Conservation (phyloP, 1,140 invertebrate genomes). For the Coptotermes formosanus region DNA sequence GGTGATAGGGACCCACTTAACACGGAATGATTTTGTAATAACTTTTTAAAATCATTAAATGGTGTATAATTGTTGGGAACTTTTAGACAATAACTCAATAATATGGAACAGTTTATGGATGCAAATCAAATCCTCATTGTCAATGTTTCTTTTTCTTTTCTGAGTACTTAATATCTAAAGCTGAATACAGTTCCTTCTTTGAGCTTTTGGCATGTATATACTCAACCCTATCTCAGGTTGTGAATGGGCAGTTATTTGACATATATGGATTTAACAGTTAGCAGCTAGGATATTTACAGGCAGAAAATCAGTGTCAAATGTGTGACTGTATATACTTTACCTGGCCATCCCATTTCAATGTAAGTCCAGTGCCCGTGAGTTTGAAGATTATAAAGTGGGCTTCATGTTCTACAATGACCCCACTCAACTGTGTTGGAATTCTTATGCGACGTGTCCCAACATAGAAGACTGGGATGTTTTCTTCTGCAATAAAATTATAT, state of each 20-base stretch:
- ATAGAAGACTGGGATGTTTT: slow-evolving; percentile 54
- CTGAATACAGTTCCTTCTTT: too few species aligned
- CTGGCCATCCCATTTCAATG: slow-evolving; percentile 68
- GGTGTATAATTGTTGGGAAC: too few species aligned
- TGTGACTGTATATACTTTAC: slow-evolving; percentile 37
- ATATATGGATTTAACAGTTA: too few species aligned
- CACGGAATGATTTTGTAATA: too few species aligned
- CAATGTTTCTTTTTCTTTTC: too few species aligned
- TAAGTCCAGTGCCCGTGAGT: slow-evolving; percentile 65
- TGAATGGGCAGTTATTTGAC: background rate
- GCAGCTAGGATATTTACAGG: too few species aligned
- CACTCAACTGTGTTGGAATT: slow-evolving; percentile 66
- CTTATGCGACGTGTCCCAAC: slow-evolving; percentile 46
- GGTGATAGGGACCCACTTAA: too few species aligned
- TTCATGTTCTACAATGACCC: slow-evolving; percentile 65
- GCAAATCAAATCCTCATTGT: too few species aligned
- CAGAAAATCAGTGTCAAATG: background rate
- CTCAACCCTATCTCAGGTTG: background rate
- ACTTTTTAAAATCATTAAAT: too few species aligned
- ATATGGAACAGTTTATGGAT: too few species aligned
- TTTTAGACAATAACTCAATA: too few species aligned
- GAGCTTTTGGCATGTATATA: background rate
- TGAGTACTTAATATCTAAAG: too few species aligned
- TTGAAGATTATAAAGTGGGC: slow-evolving; percentile 65
- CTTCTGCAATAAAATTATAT: slow-evolving; percentile 45